These are phyloP conservation scores for Cactoblastis cactorum DNA, from an alignment of 2,888 invertebrate species.

Conservation along the genomic window DNA sequence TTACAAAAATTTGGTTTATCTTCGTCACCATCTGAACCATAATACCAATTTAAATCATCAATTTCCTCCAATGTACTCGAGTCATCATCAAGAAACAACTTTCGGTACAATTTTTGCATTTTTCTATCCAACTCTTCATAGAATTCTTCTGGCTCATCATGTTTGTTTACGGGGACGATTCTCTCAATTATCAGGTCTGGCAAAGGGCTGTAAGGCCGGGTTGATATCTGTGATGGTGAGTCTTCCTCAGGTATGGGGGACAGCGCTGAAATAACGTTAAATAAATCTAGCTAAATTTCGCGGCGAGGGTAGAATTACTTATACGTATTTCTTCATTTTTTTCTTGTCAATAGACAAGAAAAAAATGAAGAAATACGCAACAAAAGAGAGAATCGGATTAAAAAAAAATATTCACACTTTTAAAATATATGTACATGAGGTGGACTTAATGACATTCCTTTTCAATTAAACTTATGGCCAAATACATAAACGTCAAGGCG, in stretches of 20 bases:
- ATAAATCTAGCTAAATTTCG: not conserved
- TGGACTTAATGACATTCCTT: no score
- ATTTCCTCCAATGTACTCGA: conserved; percentile 10
- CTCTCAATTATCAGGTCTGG: conserved; percentile 40
- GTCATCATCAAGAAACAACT: conserved; percentile 30
- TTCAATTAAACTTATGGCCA: no score
- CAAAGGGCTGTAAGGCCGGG: conserved; percentile 27
- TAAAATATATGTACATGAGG: no score
- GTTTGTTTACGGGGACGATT: conserved; percentile 25
- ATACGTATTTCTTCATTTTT: no score
- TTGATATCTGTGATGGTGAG: conserved; percentile 13
- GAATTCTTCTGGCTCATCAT: conserved; percentile 34
- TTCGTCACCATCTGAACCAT: not conserved
- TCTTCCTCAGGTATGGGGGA: conserved; percentile 34
- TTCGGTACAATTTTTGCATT: conserved; percentile 30
- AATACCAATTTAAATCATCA: not conserved
- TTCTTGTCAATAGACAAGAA: no score
- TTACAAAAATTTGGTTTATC: not conserved
- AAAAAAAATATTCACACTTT: no score
- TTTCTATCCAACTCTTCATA: conserved; percentile 30
- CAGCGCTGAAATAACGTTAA: conserved; percentile 22
- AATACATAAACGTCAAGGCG: no score
- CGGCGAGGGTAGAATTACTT: no score
- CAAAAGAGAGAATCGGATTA: no score
- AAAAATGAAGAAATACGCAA: no score